Evolutionary conservation across 30 jellyfish, hydroid and myxozoan species (phyloP).

Genomic region (Cassiopea andromeda): DNA sequence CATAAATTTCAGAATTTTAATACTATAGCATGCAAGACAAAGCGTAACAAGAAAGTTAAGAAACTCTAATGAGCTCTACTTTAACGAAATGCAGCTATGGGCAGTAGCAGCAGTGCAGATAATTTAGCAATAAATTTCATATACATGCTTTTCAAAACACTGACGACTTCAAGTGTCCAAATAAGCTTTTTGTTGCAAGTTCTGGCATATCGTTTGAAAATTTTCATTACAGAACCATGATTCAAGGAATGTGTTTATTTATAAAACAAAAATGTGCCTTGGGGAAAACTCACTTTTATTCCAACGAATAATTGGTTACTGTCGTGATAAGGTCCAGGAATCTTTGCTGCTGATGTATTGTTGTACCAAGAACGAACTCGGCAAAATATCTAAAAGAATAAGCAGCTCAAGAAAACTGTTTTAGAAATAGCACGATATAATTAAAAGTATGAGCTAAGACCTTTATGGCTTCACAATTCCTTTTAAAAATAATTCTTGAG

Average conservation of each 20-base stretch:
- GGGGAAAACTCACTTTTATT: slow-evolving; percentile 38
- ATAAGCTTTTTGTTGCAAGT: not conserved
- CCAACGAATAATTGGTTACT: slow-evolving; percentile 82
- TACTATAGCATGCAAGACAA: not conserved
- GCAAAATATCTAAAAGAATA: slow-evolving; percentile 56
- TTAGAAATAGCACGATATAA: not conserved
- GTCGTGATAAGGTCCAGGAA: slow-evolving; percentile 44
- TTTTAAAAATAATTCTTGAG: not conserved
- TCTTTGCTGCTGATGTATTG: not conserved
- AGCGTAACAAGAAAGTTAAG: not conserved
- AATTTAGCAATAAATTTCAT: too few species aligned
- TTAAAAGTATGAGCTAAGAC: not conserved
- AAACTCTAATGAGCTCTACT: not conserved
- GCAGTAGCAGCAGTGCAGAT: not conserved
- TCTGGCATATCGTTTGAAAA: not conserved
- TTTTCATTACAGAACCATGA: not conserved
- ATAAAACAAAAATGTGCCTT: too few species aligned
- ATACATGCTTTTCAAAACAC: not conserved
- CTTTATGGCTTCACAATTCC: not conserved
- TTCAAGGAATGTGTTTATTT: not conserved
- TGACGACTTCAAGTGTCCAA: not conserved
- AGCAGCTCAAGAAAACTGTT: not conserved
- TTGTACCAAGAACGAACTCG: slow-evolving; percentile 52
- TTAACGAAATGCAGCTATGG: not conserved
- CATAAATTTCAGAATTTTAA: not conserved